A percentile compares a stretch with the other conserved stretches of the same genome.
Conservation (phyloP, 2,113 vertebrate genomes). For the Carollia perspicillata region DNA sequence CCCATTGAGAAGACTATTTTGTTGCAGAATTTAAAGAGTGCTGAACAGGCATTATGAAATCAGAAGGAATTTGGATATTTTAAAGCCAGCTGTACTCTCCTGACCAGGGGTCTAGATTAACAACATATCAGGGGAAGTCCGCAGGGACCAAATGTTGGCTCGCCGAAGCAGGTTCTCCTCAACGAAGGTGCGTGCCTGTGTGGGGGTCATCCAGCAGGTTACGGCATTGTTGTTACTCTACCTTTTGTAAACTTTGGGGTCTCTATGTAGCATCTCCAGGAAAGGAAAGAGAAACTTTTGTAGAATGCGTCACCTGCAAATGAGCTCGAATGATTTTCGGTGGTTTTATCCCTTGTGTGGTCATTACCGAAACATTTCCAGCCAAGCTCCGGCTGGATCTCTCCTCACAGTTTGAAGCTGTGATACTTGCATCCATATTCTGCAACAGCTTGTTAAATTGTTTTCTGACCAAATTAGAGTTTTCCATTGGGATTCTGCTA, state of each 20-base stretch:
- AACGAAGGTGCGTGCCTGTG: background rate
- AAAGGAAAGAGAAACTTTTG: conserved; percentile 37
- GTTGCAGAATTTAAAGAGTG: conserved; percentile 62
- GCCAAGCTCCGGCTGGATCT: conserved; percentile 23
- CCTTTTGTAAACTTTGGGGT: conserved; percentile 37
- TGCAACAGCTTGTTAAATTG: conserved; percentile 50
- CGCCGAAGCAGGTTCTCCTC: conserved; percentile 28
- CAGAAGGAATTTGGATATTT: conserved; percentile 46
- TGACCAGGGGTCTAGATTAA: conserved; percentile 56
- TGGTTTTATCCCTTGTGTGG: conserved; percentile 55
- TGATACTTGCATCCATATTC: conserved; percentile 46
- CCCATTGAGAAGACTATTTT: conserved; percentile 31
- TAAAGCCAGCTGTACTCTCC: conserved; percentile 35
- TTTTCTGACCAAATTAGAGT: conserved; percentile 57
- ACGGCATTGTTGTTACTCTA: conserved; percentile 57
- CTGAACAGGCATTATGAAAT: conserved; percentile 33
- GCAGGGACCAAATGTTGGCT: conserved; percentile 63
- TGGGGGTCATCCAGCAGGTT: conserved; percentile 36
- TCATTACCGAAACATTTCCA: conserved; percentile 58
- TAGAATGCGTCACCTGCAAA: conserved; percentile 32
- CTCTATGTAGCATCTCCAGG: conserved; percentile 19
- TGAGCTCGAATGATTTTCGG: background rate
- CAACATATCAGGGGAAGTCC: conserved; percentile 54
- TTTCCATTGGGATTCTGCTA: conserved; percentile 54
- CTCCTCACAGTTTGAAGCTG: conserved; percentile 55